Conservation (phyloP, 2,888 invertebrate species). For the Acrobasis consociella region DNA sequence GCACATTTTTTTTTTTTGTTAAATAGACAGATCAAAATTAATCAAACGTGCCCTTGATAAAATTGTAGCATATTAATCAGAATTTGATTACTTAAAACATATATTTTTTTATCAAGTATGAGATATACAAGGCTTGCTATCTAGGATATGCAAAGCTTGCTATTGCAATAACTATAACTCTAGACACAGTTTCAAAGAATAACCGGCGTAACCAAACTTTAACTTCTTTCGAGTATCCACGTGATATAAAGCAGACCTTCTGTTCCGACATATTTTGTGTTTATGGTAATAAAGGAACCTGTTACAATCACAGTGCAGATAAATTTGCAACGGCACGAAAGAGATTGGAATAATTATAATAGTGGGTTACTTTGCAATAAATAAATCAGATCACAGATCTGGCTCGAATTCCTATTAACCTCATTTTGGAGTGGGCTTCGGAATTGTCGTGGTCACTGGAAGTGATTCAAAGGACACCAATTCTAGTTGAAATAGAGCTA, state of each 20-base stretch:
- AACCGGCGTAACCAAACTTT: neutral
- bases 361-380: conserved; percentile 18
- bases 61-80: too few species aligned
- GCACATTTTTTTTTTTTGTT: too few species aligned
- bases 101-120: too few species aligned
- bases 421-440: conserved; percentile 1
- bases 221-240: neutral
- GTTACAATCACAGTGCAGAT: conserved; percentile 30
- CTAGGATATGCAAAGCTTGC: too few species aligned
- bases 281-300: conserved; percentile 34
- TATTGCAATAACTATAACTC: too few species aligned
- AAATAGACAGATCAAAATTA: too few species aligned
- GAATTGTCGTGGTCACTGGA: neutral
- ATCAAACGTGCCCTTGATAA: too few species aligned
- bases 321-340: conserved; percentile 32
- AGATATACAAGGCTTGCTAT: too few species aligned
- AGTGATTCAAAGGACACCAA: neutral
- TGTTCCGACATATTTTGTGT: conserved; percentile 6
- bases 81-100: too few species aligned
- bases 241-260: neutral
- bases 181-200: too few species aligned
- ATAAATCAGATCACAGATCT: conserved; percentile 20
- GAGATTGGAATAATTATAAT: conserved; percentile 33
- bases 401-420: conserved; percentile 16
- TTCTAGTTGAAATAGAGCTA: neutral